phyloP scores from a whole-genome alignment of 2,888 invertebrate genomes.

The Lithosia quadra region DNA sequence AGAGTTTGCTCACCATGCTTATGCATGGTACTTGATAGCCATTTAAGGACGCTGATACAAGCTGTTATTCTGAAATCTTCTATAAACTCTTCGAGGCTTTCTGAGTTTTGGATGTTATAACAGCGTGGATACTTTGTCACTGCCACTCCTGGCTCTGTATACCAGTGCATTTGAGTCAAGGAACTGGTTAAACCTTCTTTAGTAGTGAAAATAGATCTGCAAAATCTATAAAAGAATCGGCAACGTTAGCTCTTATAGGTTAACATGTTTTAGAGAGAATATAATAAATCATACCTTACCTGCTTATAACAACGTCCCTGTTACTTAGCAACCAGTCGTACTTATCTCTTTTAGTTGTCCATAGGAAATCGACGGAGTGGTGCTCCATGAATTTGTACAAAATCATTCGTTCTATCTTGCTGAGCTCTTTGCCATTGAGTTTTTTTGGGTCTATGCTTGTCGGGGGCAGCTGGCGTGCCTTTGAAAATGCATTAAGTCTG shows the following conservation, averaged over 20 bases:
- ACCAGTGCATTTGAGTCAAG: slow-evolving; percentile 94
- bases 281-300: slow-evolving; percentile 59
- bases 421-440: slow-evolving; percentile 81
- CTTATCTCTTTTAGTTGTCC: slow-evolving; percentile 95
- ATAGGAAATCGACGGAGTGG: slow-evolving; percentile 94
- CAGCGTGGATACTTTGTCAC: slow-evolving; percentile 95
- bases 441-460: slow-evolving; percentile 74
- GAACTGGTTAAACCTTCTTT: slow-evolving; percentile 95
- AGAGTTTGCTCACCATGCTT: slow-evolving; percentile 63
- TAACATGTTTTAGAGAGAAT: background rate
- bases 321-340: slow-evolving; percentile 90
- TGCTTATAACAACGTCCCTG: slow-evolving; percentile 84
- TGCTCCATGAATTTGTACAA: slow-evolving; percentile 93
- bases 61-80: slow-evolving; percentile 97
- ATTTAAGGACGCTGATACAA: slow-evolving; percentile 94
- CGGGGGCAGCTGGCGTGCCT: slow-evolving; percentile 77
- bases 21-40: slow-evolving; percentile 88
- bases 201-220: slow-evolving; percentile 95
- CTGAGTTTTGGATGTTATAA: slow-evolving; percentile 93
- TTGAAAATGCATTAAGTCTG: slow-evolving; percentile 20
- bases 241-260: background rate
- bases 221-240: slow-evolving; percentile 90
- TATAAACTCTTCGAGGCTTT: slow-evolving; percentile 93
- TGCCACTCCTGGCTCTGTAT: slow-evolving; percentile 93
- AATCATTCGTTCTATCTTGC: slow-evolving; percentile 90